Conservation (phyloP, 2,113 vertebrate species). For the Nanorana parkeri region DNA sequence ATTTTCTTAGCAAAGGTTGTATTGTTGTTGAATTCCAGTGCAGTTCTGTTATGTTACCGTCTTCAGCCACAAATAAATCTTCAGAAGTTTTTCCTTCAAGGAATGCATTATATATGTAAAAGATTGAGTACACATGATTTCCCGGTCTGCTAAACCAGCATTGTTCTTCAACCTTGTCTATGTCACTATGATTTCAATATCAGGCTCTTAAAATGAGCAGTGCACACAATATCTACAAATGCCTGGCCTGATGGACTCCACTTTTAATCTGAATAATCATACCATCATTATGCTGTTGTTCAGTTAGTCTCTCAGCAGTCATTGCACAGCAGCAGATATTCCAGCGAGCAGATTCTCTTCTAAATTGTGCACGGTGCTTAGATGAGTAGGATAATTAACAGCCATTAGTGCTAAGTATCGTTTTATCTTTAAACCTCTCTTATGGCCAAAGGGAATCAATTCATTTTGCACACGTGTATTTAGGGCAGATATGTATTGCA, state of each 20-base stretch:
- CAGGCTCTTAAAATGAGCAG: slow-evolving; percentile 4
- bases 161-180: not conserved
- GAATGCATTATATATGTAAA: too few species aligned
- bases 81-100: too few species aligned
- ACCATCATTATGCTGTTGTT: slow-evolving; percentile 19
- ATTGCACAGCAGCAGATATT: slow-evolving; percentile 9
- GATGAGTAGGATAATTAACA: slow-evolving; percentile 24
- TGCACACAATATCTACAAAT: not conserved
- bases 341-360: not conserved
- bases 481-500: not conserved
- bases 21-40: too few species aligned
- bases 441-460: slow-evolving; percentile 5
- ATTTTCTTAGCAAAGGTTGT: too few species aligned
- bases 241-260: not conserved
- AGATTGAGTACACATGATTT: too few species aligned
- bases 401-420: slow-evolving; percentile 23
- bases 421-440: slow-evolving; percentile 6
- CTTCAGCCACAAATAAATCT: too few species aligned
- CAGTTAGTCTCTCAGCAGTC: not conserved
- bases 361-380: not conserved
- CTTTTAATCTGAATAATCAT: slow-evolving; percentile 8
- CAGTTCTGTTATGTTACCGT: too few species aligned
- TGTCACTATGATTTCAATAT: not conserved
- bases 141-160: too few species aligned
- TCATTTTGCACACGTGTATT: not conserved